These are phyloP conservation scores for Xenentodon cancila DNA, from an alignment of 2,797 vertebrate genomes.

Conservation along the genomic window DNA sequence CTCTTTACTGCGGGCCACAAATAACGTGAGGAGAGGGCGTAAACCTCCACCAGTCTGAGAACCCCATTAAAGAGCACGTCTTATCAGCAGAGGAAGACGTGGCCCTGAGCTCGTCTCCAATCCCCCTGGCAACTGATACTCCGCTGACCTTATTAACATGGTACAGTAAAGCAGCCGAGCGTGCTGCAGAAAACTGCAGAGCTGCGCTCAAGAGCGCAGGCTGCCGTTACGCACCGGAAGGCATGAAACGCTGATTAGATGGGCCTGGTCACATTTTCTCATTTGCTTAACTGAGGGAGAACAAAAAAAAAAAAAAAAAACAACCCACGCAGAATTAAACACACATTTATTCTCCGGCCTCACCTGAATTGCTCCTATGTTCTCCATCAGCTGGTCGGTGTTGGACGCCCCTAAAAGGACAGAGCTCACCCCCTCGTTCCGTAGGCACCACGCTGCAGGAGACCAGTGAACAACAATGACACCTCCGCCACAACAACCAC, in stretches of 20 bases:
- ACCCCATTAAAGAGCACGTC: slow-evolving; percentile 66
- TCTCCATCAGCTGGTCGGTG: slow-evolving; percentile 97
- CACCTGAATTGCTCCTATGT: slow-evolving; percentile 98
- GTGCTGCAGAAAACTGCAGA: slow-evolving; percentile 55
- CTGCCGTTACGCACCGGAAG: slow-evolving; percentile 38
- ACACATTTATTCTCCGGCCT: slow-evolving; percentile 30
- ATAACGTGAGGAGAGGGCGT: slow-evolving; percentile 46
- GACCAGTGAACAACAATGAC: slow-evolving; percentile 78
- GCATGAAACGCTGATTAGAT: slow-evolving; percentile 31
- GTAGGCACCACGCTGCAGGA: slow-evolving; percentile 95
- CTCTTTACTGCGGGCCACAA: slow-evolving; percentile 48
- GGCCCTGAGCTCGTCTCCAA: slow-evolving; percentile 46
- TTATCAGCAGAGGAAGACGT: slow-evolving; percentile 64
- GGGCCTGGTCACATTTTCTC: slow-evolving; percentile 28
- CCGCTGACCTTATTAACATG: slow-evolving; percentile 75
- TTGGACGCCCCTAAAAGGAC: slow-evolving; percentile 97
- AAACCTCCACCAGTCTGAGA: slow-evolving; percentile 54
- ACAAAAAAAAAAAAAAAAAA: background rate
- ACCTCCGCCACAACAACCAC: slow-evolving; percentile 23
- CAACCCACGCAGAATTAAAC: background rate
- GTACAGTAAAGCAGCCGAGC: slow-evolving; percentile 69
- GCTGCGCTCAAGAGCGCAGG: slow-evolving; percentile 48
- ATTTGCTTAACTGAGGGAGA: slow-evolving; percentile 1
- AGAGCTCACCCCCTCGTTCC: slow-evolving; percentile 96
- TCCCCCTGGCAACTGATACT: slow-evolving; percentile 63